Conservation (phyloP, 1,140 invertebrate genomes). For the Diorhabda sublineata region DNA sequence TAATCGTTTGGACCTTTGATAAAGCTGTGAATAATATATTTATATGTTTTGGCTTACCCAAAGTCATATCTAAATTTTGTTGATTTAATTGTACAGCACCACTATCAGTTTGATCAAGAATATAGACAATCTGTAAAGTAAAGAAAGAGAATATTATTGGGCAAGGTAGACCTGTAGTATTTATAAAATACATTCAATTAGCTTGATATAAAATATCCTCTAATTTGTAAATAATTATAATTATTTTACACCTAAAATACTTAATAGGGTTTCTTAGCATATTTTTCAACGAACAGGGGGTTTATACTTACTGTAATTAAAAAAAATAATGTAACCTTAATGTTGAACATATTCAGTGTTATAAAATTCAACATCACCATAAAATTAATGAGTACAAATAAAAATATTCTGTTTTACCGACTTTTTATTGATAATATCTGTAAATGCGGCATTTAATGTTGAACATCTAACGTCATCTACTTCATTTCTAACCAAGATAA, state of each 20-base stretch:
- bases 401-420: not conserved
- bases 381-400: not conserved
- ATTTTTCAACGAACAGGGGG: conserved; percentile 55
- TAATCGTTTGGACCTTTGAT: too few species aligned
- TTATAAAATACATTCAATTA: too few species aligned
- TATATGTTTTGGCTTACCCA: conserved; percentile 57
- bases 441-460: not conserved
- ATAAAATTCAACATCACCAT: not conserved
- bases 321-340: not conserved
- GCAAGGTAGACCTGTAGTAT: not conserved
- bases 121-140: conserved; percentile 58
- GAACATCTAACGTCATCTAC: not conserved
- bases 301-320: not conserved
- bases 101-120: conserved; percentile 64
- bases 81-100: conserved; percentile 72
- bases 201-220: too few species aligned
- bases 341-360: not conserved
- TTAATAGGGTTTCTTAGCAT: conserved; percentile 60
- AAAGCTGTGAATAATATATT: too few species aligned
- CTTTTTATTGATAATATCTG: not conserved
- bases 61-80: conserved; percentile 74
- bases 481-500: not conserved
- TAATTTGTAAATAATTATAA: too few species aligned
- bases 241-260: conserved; percentile 63
- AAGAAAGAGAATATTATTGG: not conserved